A percentile compares a stretch with the other conserved stretches of the same genome.
phyloP scores from a whole-genome alignment of 2,888 invertebrate genomes.

The Drosophila austrosaltans region DNA sequence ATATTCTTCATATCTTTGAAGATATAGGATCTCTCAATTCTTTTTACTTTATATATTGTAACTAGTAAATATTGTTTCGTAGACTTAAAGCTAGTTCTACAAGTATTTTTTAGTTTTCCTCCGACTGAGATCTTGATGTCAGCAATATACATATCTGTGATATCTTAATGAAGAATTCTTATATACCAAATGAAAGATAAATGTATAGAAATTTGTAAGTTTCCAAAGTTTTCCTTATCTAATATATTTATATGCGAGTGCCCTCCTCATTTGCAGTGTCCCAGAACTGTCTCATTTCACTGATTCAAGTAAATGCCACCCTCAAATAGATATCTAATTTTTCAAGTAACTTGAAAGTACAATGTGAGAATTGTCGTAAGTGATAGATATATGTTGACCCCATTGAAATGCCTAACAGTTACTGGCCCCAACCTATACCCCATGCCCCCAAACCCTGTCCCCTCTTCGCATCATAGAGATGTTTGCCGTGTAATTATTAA shows the following conservation, averaged over 20 bases:
- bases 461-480: slow-evolving; percentile 19
- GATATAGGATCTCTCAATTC: too few relatives aligned
- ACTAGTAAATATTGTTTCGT: too few relatives aligned
- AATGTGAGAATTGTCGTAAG: slow-evolving; percentile 18
- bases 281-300: slow-evolving; percentile 39
- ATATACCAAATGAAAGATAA: too few relatives aligned
- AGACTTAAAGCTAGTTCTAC: too few relatives aligned
- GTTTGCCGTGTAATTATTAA: slow-evolving; percentile 67
- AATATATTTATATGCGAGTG: not conserved
- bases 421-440: slow-evolving; percentile 23
- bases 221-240: not conserved
- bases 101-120: too few relatives aligned
- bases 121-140: too few relatives aligned
- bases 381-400: slow-evolving; percentile 18
- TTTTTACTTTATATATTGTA: too few relatives aligned
- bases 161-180: too few relatives aligned
- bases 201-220: too few relatives aligned
- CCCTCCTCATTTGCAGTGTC: not conserved
- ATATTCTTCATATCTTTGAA: too few relatives aligned
- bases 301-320: slow-evolving; percentile 50
- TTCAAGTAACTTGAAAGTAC: slow-evolving; percentile 40
- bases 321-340: slow-evolving; percentile 52
- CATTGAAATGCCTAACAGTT: slow-evolving; percentile 6
- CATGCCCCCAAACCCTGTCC: not conserved
- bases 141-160: too few relatives aligned